Base-by-base conservation (phyloP, 2,797 vertebrate species). In the Rhinogobio ventralis region DNA sequence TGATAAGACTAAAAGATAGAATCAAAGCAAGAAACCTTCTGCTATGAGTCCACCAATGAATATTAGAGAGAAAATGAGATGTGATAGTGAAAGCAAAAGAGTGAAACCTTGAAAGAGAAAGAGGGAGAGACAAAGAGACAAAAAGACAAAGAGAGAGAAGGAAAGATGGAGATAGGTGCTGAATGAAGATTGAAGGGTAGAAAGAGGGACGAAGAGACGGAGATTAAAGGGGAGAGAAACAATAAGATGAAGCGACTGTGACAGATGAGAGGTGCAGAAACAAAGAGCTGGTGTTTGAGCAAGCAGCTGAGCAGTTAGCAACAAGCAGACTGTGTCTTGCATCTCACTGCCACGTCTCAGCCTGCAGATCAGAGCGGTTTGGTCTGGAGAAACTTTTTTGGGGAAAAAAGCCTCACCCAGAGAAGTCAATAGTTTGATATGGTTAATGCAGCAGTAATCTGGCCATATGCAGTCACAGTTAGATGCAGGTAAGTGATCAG, bases 141-240 rank as follows among this genome's bases (percentile, higher is more conserved):
- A n/a, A n/a, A n/a, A n/a, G n/a, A n/a, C n/a, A n/a, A n/a, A 82
- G 39, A 73, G 79, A 71, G 62, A 77, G 14, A 49, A 51, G 5
- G 73, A 42, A 36, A 57, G 30, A 75, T 33, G 53, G 66, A 68
- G 36, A 36, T 67, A 51, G 49, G 66, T 45, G 72, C 85, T 73
- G 30, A 80, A 86, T 46, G n/a, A 28, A 74, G 79, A 73, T 39
- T 55, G 30, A 64, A 84, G 19, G 68, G 73, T 85, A 76, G n/a
- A 87, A 77, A 71, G 66, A 89, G 79, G 88, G 84, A 86, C 84
- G 85, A 87, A 90, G 80, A 91, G 90, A 92, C 85, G 90, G 91
- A 92, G 92, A 92, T 90, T 90, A 87, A 79, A 80, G 82, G 86
- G 88, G 85, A 90, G 91, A 94, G 72, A 87, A 89, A 86, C 89